Evolutionary conservation across 2,113 vertebrate species (phyloP).

Genomic region (Eptatretus burgeri): DNA sequence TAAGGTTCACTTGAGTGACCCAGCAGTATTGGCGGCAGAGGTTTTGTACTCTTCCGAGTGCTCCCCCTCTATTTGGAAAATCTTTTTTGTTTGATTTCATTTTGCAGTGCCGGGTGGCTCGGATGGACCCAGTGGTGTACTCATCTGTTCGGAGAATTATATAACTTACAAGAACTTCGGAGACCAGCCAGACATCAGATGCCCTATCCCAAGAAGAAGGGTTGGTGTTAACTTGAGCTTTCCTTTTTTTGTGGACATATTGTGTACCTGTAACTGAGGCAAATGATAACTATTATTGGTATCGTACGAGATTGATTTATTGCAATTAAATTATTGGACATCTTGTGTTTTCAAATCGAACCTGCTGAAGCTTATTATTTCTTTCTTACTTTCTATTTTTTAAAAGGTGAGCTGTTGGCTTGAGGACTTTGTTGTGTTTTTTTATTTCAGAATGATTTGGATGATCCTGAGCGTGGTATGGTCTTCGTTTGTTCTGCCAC

Average conservation of each 20-base stretch:
- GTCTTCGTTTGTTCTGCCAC: conserved; percentile 96
- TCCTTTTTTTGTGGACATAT: no score
- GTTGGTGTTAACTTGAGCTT: conserved; percentile 20
- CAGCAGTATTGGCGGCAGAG: no score
- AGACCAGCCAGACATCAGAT: conserved; percentile 88
- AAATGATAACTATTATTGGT: background rate
- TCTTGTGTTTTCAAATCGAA: no score
- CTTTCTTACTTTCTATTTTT: no score
- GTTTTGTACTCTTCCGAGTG: no score
- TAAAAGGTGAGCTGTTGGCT: no score
- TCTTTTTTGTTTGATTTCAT: background rate
- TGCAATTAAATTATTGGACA: no score
- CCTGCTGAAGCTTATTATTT: no score
- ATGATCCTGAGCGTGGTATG: conserved; percentile 91
- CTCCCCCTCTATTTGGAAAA: no score
- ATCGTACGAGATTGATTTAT: no score
- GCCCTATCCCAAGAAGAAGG: conserved; percentile 77
- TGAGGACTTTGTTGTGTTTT: background rate
- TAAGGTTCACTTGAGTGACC: no score
- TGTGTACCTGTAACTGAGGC: background rate
- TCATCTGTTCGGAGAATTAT: conserved; percentile 96
- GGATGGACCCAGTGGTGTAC: conserved; percentile 75
- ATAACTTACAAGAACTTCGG: conserved; percentile 98
- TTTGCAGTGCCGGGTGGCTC: conserved; percentile 69
- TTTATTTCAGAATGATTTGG: conserved; percentile 50